A percentile compares a stretch with the other conserved stretches of the same genome.
Conservation (phyloP, 2,113 vertebrate species). For the Boleophthalmus pectinirostris region DNA sequence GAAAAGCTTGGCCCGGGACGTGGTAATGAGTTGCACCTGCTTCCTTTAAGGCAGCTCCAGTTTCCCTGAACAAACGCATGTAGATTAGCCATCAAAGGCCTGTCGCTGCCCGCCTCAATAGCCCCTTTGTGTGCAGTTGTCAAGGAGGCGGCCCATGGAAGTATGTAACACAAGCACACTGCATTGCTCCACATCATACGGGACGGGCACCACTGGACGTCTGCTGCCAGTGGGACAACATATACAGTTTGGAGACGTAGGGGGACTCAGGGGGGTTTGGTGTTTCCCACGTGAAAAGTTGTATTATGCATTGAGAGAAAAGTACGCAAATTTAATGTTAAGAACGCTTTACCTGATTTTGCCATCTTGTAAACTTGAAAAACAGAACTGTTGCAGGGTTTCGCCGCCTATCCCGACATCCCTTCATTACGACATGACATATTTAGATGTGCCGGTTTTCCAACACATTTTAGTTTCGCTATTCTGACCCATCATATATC, state of each 20-base stretch:
- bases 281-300: neutral
- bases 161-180: constrained; percentile 71
- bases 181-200: constrained; percentile 38
- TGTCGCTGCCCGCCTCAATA: constrained; percentile 72
- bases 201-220: constrained; percentile 33
- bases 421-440: too few species aligned
- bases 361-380: too few species aligned
- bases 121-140: constrained; percentile 80
- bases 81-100: constrained; percentile 82
- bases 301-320: neutral
- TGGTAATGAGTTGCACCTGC: constrained; percentile 84
- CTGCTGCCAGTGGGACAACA: neutral
- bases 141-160: constrained; percentile 71
- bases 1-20: constrained; percentile 63
- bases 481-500: too few species aligned
- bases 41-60: constrained; percentile 79
- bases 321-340: too few species aligned
- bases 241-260: neutral
- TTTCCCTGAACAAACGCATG: constrained; percentile 78
- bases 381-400: too few species aligned
- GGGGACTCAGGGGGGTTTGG: neutral
- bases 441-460: too few species aligned
- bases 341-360: too few species aligned
- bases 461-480: too few species aligned
- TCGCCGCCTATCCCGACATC: too few species aligned